A percentile compares a stretch with the other conserved stretches of the same genome.
phyloP scores from a whole-genome alignment of 2,113 vertebrate species.

The Amphilophus citrinellus region DNA sequence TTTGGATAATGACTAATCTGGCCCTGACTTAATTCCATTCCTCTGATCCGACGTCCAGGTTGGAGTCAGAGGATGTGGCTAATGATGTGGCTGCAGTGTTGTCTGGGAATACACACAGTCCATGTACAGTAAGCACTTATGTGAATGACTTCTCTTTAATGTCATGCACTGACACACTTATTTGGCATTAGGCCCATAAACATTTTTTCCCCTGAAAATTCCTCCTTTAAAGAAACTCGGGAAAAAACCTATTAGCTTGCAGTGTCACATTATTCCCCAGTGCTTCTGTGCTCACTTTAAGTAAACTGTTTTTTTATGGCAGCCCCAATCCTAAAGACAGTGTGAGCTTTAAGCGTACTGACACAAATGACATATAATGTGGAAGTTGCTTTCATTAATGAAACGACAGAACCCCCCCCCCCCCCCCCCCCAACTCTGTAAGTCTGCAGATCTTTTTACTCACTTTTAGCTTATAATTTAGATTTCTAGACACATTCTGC shows the following conservation, averaged over 20 bases:
- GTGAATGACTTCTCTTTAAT: slow-evolving; percentile 13
- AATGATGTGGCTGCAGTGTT: slow-evolving; percentile 64
- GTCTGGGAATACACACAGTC: slow-evolving; percentile 55
- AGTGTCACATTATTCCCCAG: background rate
- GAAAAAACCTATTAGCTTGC: slow-evolving; percentile 9
- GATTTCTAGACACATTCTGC: background rate
- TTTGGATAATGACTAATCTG: slow-evolving; percentile 78
- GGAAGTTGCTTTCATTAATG: background rate
- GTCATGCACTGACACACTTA: slow-evolving; percentile 18
- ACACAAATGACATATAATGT: background rate
- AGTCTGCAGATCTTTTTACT: background rate
- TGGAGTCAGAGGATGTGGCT: slow-evolving; percentile 69
- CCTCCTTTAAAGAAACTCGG: background rate
- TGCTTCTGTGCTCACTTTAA: background rate
- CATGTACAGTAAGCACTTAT: slow-evolving; percentile 31
- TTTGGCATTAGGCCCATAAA: slow-evolving; percentile 18
- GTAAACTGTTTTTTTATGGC: background rate
- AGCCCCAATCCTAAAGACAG: background rate
- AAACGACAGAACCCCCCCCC: background rate
- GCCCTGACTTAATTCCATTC: slow-evolving; percentile 61
- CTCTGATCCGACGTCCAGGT: slow-evolving; percentile 70
- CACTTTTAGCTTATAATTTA: background rate
- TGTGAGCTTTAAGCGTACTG: background rate
- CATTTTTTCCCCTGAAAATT: background rate
- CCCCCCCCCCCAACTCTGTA: background rate